phyloP scores from a whole-genome alignment of 1,140 invertebrate genomes.

The Prorops nasuta region DNA sequence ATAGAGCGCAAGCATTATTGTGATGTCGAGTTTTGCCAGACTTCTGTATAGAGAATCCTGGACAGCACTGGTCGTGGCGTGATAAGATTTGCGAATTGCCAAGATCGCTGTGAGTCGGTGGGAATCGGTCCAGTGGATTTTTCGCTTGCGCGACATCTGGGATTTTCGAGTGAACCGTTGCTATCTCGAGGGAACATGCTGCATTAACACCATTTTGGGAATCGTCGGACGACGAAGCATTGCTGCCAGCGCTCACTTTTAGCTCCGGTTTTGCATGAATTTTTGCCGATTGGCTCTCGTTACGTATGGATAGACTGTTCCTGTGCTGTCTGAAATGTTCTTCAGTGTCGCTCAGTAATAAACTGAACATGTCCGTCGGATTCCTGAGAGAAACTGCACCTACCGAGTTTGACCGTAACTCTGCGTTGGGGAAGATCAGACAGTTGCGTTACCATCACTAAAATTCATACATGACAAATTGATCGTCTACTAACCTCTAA shows the following conservation, averaged over 20 bases:
- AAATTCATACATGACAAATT: conserved; percentile 16
- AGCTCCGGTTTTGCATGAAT: conserved; percentile 29
- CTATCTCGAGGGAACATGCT: neutral
- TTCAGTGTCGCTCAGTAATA: conserved; percentile 59
- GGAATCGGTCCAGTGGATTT: neutral
- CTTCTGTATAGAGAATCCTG: conserved; percentile 50
- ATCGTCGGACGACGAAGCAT: conserved; percentile 26
- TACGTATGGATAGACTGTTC: conserved; percentile 31
- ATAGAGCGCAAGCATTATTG: conserved; percentile 36
- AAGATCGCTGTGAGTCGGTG: conserved; percentile 15
- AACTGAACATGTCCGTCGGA: conserved; percentile 56
- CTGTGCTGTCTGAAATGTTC: conserved; percentile 60
- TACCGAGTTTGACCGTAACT: conserved; percentile 62
- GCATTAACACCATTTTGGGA: conserved; percentile 8
- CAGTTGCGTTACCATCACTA: neutral
- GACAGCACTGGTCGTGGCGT: conserved; percentile 49
- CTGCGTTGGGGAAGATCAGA: conserved; percentile 28
- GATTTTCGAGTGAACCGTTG: conserved; percentile 3
- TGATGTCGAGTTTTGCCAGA: conserved; percentile 40
- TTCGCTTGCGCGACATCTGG: conserved; percentile 10
- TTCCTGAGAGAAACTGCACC: conserved; percentile 56
- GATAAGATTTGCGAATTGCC: conserved; percentile 35
- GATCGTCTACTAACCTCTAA: conserved; percentile 42
- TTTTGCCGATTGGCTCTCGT: conserved; percentile 20
- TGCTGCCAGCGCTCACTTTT: conserved; percentile 28